These are phyloP conservation scores for Frankliniella intonsa DNA, from an alignment of 2,888 invertebrate genomes.

Conservation along the genomic window DNA sequence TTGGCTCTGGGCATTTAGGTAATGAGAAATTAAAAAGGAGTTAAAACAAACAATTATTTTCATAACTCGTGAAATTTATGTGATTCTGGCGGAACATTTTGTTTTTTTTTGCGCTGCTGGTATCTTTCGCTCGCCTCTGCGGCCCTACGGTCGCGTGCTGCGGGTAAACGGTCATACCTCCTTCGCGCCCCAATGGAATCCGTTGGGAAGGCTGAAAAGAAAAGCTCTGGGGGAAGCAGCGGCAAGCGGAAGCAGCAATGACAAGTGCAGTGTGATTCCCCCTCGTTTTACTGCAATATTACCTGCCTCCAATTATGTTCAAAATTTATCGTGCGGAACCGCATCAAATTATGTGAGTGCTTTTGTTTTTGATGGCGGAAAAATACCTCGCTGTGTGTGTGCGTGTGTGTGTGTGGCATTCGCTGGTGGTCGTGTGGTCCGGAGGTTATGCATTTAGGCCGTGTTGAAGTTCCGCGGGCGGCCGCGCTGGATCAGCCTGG, in stretches of 20 bases:
- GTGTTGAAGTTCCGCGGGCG: no score
- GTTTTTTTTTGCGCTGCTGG: neutral
- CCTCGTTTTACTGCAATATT: neutral
- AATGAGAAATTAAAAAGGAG: slow-evolving; percentile 21
- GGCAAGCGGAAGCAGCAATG: no score
- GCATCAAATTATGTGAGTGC: slow-evolving; percentile 4
- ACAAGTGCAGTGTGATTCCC: neutral
- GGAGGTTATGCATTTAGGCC: no score
- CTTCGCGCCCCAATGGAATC: no score
- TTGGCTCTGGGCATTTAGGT: slow-evolving; percentile 2
- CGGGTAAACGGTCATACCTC: neutral
- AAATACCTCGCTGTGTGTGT: neutral
- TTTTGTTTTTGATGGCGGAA: neutral
- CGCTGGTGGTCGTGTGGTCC: neutral
- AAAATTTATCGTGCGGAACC: slow-evolving; percentile 9
- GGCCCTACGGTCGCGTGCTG: neutral
- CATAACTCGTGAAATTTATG: slow-evolving; percentile 20
- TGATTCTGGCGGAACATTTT: neutral
- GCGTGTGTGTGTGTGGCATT: neutral
- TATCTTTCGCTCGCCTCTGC: neutral
- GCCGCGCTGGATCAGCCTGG: no score
- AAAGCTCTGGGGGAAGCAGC: no score
- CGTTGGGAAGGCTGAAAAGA: no score
- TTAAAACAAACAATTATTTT: slow-evolving; percentile 10
- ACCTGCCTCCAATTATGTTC: slow-evolving; percentile 12